Conservation (phyloP, 2,888 invertebrate genomes). For the Metopia argyrocephala region DNA sequence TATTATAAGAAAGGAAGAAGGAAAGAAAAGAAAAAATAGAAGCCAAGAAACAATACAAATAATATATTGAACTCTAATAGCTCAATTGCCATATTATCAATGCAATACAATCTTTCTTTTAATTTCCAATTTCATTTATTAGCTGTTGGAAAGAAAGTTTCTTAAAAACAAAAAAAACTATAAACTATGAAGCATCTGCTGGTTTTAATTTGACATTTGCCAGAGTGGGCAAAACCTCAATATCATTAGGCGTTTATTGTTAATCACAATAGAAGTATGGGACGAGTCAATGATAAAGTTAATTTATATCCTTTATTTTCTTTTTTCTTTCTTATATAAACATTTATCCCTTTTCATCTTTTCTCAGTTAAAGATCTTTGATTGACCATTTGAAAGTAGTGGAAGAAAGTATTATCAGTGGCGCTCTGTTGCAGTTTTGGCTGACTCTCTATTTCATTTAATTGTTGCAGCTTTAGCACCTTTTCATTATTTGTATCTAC, state of each 20-base stretch:
- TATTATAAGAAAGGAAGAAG: background rate
- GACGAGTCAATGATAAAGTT: slow-evolving; percentile 42
- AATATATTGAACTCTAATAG: slow-evolving; percentile 28
- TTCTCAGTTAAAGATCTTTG: slow-evolving; percentile 56
- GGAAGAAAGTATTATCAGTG: background rate
- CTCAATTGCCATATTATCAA: too few relatives aligned
- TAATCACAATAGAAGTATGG: slow-evolving; percentile 8
- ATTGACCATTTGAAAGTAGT: slow-evolving; percentile 57
- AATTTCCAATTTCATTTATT: background rate
- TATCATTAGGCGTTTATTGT: slow-evolving; percentile 58
- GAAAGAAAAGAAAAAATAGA: background rate
- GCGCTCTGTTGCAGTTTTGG: background rate
- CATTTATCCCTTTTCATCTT: background rate
- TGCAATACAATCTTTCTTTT: background rate
- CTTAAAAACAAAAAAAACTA: background rate
- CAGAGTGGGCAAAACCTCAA: slow-evolving; percentile 60
- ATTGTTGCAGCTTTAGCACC: slow-evolving; percentile 57
- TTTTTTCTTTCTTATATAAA: background rate
- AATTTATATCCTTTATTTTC: slow-evolving; percentile 57
- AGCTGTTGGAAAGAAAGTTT: background rate
- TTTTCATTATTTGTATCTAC: slow-evolving; percentile 33
- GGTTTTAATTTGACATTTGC: slow-evolving; percentile 57
- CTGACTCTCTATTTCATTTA: slow-evolving; percentile 39
- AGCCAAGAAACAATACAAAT: too few relatives aligned
- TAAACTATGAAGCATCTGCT: slow-evolving; percentile 50